Evolutionary conservation across 2,113 vertebrate species (phyloP), one percentile per base, ranked within the genome.

Genomic region (human): DNA sequence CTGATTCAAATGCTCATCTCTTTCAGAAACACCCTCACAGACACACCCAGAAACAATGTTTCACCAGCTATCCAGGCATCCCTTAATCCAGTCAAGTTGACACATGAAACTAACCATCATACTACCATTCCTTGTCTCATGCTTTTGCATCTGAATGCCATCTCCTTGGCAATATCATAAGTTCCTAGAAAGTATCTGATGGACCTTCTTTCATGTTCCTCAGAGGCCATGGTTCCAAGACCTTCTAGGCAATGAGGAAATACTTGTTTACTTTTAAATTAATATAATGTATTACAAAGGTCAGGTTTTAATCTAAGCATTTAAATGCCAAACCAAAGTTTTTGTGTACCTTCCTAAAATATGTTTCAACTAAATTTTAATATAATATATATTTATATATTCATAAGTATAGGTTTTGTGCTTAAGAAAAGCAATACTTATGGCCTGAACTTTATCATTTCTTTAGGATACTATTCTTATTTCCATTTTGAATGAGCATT

Each of bases 291-390:
- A 75, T 68, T 59, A 48, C 70, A 61, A 94, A 89, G 48, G 84
- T 89, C 23, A 94, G 40, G 18, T 88, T 61, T 78, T 70, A 64
- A 78, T 70, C 35, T 81, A 55, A 81, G 22, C 48, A 43, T 43
- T 93, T 87, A 90, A 82, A 95, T 90, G 48, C 35, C 75, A 95
- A 50, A 66, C 18, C 20, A 80, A 84, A 84, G 88, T 40, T 22
- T 59, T 68, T n/a, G 38, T 45, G 68, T 75, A n/a, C 9, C 45
- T 57, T 86, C 35, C 45, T 75, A 90, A 89, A 87, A 35, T 68
- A 66, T 12, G 27, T 66, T 66, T 66, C 13, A 66, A 32, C 2
- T 66, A 32, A 66, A 66, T 66, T 66, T 66, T 61, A 27, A 61
- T 61, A 52, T 52, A 52, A 52, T 52, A 61, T 27, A 61, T 61